Percentiles rank a stretch among this genome's conserved stretches.
phyloP scores from a whole-genome alignment of 2,797 vertebrate genomes.

The Coluber constrictor region DNA sequence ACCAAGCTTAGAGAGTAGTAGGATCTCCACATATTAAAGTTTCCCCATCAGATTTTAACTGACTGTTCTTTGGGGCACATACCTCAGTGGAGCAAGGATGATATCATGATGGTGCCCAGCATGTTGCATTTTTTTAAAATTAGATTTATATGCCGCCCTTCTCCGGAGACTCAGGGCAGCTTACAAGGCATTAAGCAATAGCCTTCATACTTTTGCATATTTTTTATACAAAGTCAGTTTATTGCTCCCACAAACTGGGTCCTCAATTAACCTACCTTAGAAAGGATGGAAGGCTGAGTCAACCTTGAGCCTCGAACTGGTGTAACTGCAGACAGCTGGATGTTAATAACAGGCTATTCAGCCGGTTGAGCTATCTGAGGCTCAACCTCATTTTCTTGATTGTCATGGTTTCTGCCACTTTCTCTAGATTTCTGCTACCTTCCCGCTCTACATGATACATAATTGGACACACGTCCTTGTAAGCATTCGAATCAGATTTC shows the following conservation, averaged over 20 bases:
- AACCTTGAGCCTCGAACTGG: too few species aligned
- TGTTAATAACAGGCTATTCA: too few species aligned
- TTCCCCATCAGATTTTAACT: not conserved
- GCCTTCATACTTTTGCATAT: too few species aligned
- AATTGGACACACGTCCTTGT: not conserved
- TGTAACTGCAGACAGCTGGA: too few species aligned
- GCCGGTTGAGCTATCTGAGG: too few species aligned
- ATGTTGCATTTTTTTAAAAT: not conserved
- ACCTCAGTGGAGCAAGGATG: not conserved
- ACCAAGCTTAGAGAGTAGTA: not conserved
- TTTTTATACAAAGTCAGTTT: too few species aligned
- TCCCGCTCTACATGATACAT: not conserved
- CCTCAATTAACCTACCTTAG: too few species aligned
- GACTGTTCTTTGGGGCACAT: not conserved
- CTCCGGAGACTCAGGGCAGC: too few species aligned
- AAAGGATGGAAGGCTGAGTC: too few species aligned
- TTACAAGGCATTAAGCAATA: too few species aligned
- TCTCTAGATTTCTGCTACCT: not conserved
- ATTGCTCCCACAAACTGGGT: too few species aligned
- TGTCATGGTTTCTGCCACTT: not conserved
- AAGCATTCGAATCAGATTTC: not conserved
- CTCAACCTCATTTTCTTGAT: not conserved
- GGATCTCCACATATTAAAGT: not conserved
- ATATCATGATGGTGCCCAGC: not conserved
- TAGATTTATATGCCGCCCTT: too few species aligned